Evolutionary conservation across 2,797 vertebrate genomes (phyloP), one percentile per base, ranked within the genome.

Genomic region (Gambelia wislizenii): DNA sequence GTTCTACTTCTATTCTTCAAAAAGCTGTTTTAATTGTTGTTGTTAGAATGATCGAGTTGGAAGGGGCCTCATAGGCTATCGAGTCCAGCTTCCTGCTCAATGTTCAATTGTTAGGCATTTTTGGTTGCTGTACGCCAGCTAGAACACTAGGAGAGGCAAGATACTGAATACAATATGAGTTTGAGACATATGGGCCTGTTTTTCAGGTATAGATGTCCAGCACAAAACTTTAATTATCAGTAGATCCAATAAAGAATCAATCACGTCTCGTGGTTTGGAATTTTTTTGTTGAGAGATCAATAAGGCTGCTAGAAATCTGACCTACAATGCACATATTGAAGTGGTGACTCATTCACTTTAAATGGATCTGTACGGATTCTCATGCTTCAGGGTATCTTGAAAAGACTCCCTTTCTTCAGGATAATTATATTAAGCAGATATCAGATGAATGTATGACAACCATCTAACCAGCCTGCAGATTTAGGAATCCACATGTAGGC

Each of bases 391-490:
- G 44, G 10, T 75, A 93, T 10, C 85, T 87, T 88, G 89, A 95
- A 93, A 94, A 36, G 49, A 78, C 64, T 92, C 67, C 85, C 91
- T 91, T n/a, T 90, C 92, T 94, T 93, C 91, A 93, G 89, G 77
- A 91, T 93, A 92, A 74, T 86, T 79, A 93, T 87, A 89, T 91
- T 92, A 89, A 54, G 97, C 89, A 93, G 97, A 96, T 91, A 94
- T 96, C 93, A 95, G 96, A 98, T 96, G 95, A 96, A 96, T 97
- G 97, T 97, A 97, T 97, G 98, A 99, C 98, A 99, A 99, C 98
- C 98, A 99, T 99, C 98, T 98, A 98, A 99, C 98, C 98, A 99
- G 98, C 98, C 98, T 98, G 98, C 98, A 99, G 98, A 99, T 98
- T 97, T 98, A 96, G 95, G 97, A 98, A 98, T 98, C 98, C 97